These are phyloP conservation scores for Pogonocichla stellata DNA, from an alignment of 2,113 vertebrate genomes.

Conservation along the genomic window DNA sequence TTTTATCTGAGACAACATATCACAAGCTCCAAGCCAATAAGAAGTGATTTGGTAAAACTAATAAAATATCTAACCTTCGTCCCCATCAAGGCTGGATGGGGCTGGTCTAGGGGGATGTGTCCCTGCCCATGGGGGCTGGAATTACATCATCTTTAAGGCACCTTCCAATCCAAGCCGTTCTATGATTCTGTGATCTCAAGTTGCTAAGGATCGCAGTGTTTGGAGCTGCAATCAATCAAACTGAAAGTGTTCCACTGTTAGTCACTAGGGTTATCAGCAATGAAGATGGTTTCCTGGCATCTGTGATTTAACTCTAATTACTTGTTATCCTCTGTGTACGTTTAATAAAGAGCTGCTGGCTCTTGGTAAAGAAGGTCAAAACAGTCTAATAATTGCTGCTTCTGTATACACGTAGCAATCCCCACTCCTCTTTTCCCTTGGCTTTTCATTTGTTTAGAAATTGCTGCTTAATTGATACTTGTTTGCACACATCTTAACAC, in stretches of 20 bases:
- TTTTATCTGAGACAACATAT: not conserved
- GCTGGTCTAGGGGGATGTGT: not conserved
- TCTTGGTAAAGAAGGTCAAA: constrained; percentile 1
- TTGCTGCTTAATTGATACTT: not conserved
- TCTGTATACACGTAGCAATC: not conserved
- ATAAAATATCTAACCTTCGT: not conserved
- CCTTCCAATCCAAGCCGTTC: not conserved
- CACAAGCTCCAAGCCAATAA: not conserved
- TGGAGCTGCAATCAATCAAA: not conserved
- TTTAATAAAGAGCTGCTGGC: constrained; percentile 5
- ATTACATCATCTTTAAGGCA: not conserved
- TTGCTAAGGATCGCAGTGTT: not conserved
- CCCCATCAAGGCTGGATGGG: not conserved
- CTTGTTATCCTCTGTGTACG: not conserved
- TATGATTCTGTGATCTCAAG: not conserved
- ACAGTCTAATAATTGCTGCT: not conserved
- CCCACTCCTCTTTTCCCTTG: not conserved
- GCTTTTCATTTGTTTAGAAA: constrained; percentile 6
- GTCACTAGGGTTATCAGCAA: not conserved
- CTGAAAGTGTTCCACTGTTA: not conserved
- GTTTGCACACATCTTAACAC: not conserved
- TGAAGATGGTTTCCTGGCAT: not conserved
- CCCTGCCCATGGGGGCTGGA: not conserved
- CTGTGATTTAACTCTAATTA: constrained; percentile 36
- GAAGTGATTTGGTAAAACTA: not conserved